phyloP scores from a whole-genome alignment of 1,140 invertebrate genomes.

The Drosophila ficusphila region DNA sequence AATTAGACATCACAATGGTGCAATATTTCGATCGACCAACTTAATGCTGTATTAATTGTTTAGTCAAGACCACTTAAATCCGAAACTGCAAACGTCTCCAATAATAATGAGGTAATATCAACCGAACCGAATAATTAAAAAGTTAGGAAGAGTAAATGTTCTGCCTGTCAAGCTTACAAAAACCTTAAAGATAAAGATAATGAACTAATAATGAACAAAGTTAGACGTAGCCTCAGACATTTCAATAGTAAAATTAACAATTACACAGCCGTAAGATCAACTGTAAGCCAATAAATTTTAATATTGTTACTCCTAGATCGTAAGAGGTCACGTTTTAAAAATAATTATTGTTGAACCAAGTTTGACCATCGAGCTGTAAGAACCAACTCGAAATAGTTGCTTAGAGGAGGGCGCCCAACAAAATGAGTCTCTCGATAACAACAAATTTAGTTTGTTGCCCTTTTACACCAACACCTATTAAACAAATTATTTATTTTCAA shows the following conservation, averaged over 20 bases:
- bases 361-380: conserved; percentile 12
- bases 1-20: conserved; percentile 23
- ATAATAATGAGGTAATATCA: conserved; percentile 4
- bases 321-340: conserved; percentile 22
- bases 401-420: background rate
- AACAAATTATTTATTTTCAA: conserved; percentile 38
- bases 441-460: conserved; percentile 21
- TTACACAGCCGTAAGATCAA: conserved; percentile 44
- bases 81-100: conserved; percentile 3
- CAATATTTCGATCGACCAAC: conserved; percentile 47
- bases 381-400: conserved; percentile 25
- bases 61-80: conserved; percentile 13
- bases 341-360: conserved; percentile 37
- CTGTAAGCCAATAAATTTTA: conserved; percentile 28
- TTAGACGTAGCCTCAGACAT: conserved; percentile 49
- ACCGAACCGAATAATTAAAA: conserved; percentile 13
- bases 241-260: conserved; percentile 60
- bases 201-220: conserved; percentile 31
- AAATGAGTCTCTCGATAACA: background rate
- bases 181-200: conserved; percentile 20
- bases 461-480: conserved; percentile 22
- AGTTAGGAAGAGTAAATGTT: conserved; percentile 14
- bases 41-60: conserved; percentile 21
- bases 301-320: conserved; percentile 44
- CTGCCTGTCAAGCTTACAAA: conserved; percentile 45